A percentile compares a stretch with the other conserved stretches of the same genome.
phyloP scores from a whole-genome alignment of 2,888 invertebrate genomes.

The Nudaria mundana region DNA sequence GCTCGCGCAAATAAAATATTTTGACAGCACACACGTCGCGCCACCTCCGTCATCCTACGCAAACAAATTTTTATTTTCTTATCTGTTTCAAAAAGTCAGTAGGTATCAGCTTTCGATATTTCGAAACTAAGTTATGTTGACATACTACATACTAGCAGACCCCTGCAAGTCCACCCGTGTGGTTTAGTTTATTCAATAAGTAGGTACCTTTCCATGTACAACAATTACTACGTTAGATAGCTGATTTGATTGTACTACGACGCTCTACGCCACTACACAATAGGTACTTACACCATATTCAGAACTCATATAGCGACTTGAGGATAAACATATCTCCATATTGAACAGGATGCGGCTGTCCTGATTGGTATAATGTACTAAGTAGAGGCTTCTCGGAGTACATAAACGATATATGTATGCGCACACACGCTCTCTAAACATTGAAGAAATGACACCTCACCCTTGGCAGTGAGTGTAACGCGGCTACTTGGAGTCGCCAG shows the following conservation, averaged over 20 bases:
- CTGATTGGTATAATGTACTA: conserved; percentile 16
- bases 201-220: no score
- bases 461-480: conserved; percentile 43
- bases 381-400: conserved; percentile 20
- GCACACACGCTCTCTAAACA: conserved; percentile 37
- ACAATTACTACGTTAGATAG: no score
- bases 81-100: conserved; percentile 19
- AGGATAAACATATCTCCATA: conserved; percentile 11
- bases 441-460: conserved; percentile 51
- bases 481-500: conserved; percentile 55
- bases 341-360: conserved; percentile 24
- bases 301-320: no score
- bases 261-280: no score
- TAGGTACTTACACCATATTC: no score
- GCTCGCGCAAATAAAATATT: conserved; percentile 64
- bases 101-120: conserved; percentile 8
- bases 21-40: conserved; percentile 44
- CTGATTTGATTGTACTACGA: no score
- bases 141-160: background rate
- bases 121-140: background rate
- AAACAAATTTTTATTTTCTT: conserved; percentile 38
- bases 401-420: conserved; percentile 24
- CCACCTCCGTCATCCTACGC: conserved; percentile 40
- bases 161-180: no score
- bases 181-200: no score